Conservation (phyloP, 2,888 invertebrate genomes). For the Aphidius colemani region DNA sequence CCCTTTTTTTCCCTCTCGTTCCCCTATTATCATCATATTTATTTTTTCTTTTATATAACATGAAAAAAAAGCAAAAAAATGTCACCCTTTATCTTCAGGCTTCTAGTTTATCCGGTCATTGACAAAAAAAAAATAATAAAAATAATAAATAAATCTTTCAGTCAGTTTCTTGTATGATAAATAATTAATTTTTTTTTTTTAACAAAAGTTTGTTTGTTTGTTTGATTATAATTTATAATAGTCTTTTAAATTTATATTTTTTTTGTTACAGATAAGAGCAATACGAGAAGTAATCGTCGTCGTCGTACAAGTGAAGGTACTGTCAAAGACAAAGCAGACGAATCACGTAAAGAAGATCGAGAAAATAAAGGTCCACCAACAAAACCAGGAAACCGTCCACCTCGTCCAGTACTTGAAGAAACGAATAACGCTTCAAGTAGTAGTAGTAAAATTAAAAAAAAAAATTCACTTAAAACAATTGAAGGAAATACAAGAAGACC, state of each 20-base stretch:
- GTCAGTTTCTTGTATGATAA: no score
- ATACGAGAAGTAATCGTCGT: slow-evolving; percentile 50
- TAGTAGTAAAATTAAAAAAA: slow-evolving; percentile 50
- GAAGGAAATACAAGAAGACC: slow-evolving; percentile 44
- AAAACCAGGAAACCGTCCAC: slow-evolving; percentile 48
- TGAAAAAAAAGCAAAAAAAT: no score
- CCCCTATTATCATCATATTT: no score
- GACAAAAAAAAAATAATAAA: no score
- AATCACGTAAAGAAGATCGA: slow-evolving; percentile 53
- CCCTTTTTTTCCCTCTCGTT: no score
- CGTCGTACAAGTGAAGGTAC: slow-evolving; percentile 51
- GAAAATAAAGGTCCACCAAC: slow-evolving; percentile 56
- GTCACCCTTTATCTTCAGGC: no score
- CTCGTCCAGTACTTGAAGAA: slow-evolving; percentile 53
- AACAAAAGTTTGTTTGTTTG: no score
- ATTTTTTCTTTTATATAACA: no score
- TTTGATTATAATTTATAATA: no score
- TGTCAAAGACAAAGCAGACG: slow-evolving; percentile 47
- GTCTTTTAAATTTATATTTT: slow-evolving; percentile 7
- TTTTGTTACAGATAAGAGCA: slow-evolving; percentile 52
- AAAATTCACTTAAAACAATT: slow-evolving; percentile 41
- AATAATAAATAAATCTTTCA: no score
- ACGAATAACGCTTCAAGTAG: slow-evolving; percentile 48
- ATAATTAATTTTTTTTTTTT: background rate
- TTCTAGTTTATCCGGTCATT: no score